Conservation (phyloP, 2,797 vertebrate species). For the Anguilla megastoma region DNA sequence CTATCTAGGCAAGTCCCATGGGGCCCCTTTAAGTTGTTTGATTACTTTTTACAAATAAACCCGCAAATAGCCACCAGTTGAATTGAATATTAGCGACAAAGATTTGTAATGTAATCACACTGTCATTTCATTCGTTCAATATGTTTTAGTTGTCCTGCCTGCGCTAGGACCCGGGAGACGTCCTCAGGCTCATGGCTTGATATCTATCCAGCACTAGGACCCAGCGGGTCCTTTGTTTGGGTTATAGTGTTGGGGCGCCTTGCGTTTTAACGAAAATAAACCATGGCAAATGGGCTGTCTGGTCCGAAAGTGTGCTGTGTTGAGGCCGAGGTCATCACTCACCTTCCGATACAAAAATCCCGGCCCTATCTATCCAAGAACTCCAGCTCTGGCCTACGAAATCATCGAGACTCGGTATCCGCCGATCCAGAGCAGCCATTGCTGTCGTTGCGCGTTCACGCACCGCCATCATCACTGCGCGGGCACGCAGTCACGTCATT, state of each 20-base stretch:
- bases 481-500: constrained; percentile 75
- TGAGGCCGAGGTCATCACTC: constrained; percentile 63
- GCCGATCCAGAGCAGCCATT: constrained; percentile 94
- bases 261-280: constrained; percentile 76
- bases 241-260: constrained; percentile 78
- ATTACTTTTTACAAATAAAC: not conserved
- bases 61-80: not conserved
- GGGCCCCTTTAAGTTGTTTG: not conserved
- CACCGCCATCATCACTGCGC: constrained; percentile 94
- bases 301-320: constrained; percentile 42
- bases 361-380: constrained; percentile 84
- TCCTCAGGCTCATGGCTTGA: constrained; percentile 54
- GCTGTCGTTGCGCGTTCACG: constrained; percentile 92
- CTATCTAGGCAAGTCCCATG: not conserved
- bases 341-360: constrained; percentile 79
- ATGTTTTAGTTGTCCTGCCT: not conserved
- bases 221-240: constrained; percentile 92
- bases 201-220: constrained; percentile 87
- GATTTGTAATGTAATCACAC: not conserved
- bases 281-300: constrained; percentile 46
- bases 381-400: constrained; percentile 94
- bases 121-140: not conserved
- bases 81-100: not conserved
- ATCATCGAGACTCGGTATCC: constrained; percentile 91
- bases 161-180: constrained; percentile 51